phyloP scores from a whole-genome alignment of 2,113 vertebrate species.

The Rafetus swinhoei region DNA sequence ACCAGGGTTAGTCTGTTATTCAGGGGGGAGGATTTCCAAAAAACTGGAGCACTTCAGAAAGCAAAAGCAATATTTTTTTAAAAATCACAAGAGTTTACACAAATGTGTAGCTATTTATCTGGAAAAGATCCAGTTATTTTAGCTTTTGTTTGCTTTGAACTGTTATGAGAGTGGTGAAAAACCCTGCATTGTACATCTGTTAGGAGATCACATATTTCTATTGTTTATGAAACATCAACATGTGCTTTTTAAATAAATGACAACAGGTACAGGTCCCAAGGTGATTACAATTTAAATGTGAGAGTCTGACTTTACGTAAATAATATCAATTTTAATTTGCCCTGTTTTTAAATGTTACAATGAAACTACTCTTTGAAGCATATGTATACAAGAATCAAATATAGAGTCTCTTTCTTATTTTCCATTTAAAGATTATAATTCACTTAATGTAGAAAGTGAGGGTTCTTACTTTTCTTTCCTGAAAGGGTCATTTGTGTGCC shows the following conservation, averaged over 20 bases:
- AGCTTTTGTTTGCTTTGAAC: constrained; percentile 12
- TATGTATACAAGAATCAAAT: not conserved
- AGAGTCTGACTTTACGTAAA: not conserved
- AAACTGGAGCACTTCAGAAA: not conserved
- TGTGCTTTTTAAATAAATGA: constrained; percentile 50
- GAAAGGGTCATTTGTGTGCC: not conserved
- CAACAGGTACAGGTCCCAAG: not conserved
- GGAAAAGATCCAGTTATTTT: constrained; percentile 1
- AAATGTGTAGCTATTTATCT: not conserved
- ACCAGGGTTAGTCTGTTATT: not conserved
- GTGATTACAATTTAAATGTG: constrained; percentile 14
- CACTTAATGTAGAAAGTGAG: not conserved
- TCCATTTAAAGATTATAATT: not conserved
- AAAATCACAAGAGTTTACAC: not conserved
- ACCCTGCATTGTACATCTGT: not conserved
- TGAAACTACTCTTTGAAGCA: not conserved
- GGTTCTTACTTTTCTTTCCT: accelerated
- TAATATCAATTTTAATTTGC: not conserved
- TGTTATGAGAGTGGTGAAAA: not conserved
- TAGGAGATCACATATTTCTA: not conserved
- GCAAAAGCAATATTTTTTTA: not conserved
- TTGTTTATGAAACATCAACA: not conserved
- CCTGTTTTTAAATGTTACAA: not conserved
- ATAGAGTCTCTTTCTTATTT: not conserved
- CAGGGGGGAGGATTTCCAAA: not conserved